phyloP scores from a whole-genome alignment of 2,113 vertebrate genomes.

The Microtus richardsoni region DNA sequence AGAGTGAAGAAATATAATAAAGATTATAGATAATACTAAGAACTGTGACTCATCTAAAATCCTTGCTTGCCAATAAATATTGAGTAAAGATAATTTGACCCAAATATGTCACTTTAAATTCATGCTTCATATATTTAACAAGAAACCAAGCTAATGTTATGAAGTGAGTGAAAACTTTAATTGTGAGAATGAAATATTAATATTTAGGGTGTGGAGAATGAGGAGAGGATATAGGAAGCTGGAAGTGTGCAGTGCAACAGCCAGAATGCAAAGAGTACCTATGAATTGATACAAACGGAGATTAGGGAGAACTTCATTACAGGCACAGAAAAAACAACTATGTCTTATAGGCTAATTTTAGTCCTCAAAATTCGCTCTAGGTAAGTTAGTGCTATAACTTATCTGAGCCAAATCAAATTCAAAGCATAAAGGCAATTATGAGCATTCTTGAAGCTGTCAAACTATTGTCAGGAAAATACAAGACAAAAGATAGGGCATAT shows the following conservation, averaged over 20 bases:
- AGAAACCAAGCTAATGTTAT: conserved; percentile 10
- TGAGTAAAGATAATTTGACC: conserved; percentile 11
- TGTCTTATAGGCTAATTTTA: not conserved
- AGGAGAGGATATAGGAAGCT: too few species aligned
- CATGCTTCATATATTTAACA: not conserved
- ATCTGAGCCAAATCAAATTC: not conserved
- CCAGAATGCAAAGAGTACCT: not conserved
- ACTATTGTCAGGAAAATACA: not conserved
- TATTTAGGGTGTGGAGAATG: not conserved
- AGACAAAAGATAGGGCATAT: not conserved
- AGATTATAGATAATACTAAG: not conserved
- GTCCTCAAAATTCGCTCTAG: not conserved
- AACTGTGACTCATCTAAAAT: not conserved
- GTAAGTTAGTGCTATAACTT: not conserved
- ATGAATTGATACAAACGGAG: not conserved
- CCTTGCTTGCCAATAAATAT: not conserved
- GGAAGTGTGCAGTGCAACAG: not conserved
- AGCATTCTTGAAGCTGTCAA: conserved; percentile 48
- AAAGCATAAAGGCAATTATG: not conserved
- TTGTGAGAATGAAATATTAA: not conserved
- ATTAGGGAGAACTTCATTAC: not conserved
- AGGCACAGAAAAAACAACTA: not conserved
- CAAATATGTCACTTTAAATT: conserved; percentile 34
- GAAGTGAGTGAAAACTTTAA: conserved; percentile 16
- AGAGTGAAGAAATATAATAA: not conserved